Evolutionary conservation across 2,888 invertebrate species (phyloP).

Genomic region (Myopa testacea): DNA sequence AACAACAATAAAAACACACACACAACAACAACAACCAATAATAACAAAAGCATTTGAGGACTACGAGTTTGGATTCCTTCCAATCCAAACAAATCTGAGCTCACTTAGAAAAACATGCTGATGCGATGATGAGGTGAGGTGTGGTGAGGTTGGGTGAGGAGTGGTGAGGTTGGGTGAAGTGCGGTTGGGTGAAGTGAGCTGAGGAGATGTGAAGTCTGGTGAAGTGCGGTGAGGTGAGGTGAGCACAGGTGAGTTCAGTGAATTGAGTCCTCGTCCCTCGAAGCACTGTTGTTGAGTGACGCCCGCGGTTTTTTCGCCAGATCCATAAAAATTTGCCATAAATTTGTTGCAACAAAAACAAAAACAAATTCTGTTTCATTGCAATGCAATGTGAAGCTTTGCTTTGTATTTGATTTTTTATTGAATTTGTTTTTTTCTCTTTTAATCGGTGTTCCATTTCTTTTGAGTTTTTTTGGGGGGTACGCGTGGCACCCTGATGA

Average conservation of each 20-base stretch:
- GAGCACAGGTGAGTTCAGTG: not conserved
- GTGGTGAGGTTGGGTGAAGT: not conserved
- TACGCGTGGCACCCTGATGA: slow-evolving; percentile 16
- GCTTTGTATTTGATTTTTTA: slow-evolving; percentile 10
- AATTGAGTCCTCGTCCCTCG: not conserved
- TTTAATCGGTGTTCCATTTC: not conserved
- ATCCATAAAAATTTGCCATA: slow-evolving; percentile 38
- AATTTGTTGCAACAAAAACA: slow-evolving; percentile 24
- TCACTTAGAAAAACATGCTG: not conserved
- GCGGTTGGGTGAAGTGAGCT: slow-evolving; percentile 1
- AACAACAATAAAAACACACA: not conserved
- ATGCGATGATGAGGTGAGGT: too few species aligned
- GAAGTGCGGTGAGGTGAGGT: not conserved
- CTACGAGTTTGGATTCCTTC: not conserved
- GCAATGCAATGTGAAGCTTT: not conserved
- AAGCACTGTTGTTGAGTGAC: not conserved
- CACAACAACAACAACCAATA: slow-evolving; percentile 2
- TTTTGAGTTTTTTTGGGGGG: not conserved
- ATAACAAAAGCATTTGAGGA: too few species aligned
- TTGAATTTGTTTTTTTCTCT: not conserved
- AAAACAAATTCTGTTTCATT: slow-evolving; percentile 29
- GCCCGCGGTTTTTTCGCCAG: slow-evolving; percentile 14
- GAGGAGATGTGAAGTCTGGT: too few species aligned
- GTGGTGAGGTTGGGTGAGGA: not conserved
- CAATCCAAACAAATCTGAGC: not conserved